Conservation (phyloP, 1,140 invertebrate genomes). For the Leptopilina boulardi region DNA sequence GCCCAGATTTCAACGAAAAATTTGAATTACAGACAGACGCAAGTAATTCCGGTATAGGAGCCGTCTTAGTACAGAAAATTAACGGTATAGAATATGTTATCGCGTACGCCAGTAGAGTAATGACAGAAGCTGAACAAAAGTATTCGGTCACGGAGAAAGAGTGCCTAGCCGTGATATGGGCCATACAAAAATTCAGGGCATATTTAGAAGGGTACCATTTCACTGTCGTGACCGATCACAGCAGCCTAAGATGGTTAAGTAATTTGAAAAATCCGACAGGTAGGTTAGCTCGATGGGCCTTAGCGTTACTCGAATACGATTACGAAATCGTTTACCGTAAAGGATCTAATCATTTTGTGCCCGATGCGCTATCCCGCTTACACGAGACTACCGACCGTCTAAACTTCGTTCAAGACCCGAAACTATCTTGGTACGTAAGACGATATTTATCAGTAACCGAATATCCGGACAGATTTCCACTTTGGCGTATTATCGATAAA, state of each 20-base stretch:
- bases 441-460: neutral
- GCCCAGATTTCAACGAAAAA: neutral
- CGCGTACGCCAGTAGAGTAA: constrained; percentile 24
- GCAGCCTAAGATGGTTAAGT: constrained; percentile 74
- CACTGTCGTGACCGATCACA: constrained; percentile 74
- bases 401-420: neutral
- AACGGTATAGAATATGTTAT: constrained; percentile 33
- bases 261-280: too few relatives aligned
- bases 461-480: constrained; percentile 35
- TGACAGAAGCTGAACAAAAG: constrained; percentile 34
- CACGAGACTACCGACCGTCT: neutral
- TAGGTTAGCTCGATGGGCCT: constrained; percentile 74
- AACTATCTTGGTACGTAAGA: constrained; percentile 34
- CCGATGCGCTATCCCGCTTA: constrained; percentile 24
- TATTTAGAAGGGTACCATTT: too few relatives aligned
- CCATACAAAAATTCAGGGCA: too few relatives aligned
- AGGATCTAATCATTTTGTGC: neutral
- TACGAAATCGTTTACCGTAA: constrained; percentile 65
- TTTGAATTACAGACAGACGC: constrained; percentile 5
- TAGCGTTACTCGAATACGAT: constrained; percentile 63
- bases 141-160: too few relatives aligned
- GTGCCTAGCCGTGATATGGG: too few relatives aligned
- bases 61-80: constrained; percentile 40
- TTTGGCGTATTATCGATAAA: constrained; percentile 31
- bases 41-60: constrained; percentile 36